A percentile compares a stretch with the other conserved stretches of the same genome.
These are phyloP conservation scores for Drosophila multiciliata DNA, from an alignment of 2,888 invertebrate species.

Conservation along the genomic window DNA sequence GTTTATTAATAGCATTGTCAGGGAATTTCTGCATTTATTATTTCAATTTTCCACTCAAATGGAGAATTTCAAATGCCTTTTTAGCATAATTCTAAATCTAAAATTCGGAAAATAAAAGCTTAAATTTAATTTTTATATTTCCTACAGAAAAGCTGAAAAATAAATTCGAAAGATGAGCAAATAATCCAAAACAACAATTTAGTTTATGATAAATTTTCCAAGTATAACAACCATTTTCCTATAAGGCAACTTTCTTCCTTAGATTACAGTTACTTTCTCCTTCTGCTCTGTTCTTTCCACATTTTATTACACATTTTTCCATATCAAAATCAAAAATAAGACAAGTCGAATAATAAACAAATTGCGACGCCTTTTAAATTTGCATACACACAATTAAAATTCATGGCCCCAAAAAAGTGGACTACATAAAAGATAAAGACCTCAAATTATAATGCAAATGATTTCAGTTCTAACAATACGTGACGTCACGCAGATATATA, in stretches of 20 bases:
- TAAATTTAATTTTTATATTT: too few relatives aligned
- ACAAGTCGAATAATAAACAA: conserved; percentile 28
- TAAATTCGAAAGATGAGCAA: not conserved
- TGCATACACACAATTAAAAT: conserved; percentile 51
- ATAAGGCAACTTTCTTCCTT: too few relatives aligned
- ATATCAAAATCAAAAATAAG: conserved; percentile 10
- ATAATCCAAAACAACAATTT: not conserved
- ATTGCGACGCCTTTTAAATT: conserved; percentile 31
- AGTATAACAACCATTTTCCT: not conserved
- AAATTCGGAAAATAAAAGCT: not conserved
- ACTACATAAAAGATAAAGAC: conserved; percentile 15
- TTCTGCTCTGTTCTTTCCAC: not conserved
- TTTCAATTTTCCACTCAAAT: conserved; percentile 9
- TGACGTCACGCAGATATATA: conserved; percentile 45
- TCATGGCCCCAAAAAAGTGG: conserved; percentile 27
- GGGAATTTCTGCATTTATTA: conserved; percentile 1
- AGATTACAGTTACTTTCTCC: too few relatives aligned
- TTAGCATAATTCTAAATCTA: not conserved
- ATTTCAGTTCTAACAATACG: conserved; percentile 23
- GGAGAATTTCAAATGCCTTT: not conserved
- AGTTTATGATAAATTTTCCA: not conserved
- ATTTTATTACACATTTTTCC: not conserved
- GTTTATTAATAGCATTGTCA: conserved; percentile 25
- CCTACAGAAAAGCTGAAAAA: too few relatives aligned
- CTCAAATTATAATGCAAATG: conserved; percentile 14